A percentile compares a stretch with the other conserved stretches of the same genome.
phyloP scores from a whole-genome alignment of 2,888 invertebrate species.

The Asteroscopus sphinx region DNA sequence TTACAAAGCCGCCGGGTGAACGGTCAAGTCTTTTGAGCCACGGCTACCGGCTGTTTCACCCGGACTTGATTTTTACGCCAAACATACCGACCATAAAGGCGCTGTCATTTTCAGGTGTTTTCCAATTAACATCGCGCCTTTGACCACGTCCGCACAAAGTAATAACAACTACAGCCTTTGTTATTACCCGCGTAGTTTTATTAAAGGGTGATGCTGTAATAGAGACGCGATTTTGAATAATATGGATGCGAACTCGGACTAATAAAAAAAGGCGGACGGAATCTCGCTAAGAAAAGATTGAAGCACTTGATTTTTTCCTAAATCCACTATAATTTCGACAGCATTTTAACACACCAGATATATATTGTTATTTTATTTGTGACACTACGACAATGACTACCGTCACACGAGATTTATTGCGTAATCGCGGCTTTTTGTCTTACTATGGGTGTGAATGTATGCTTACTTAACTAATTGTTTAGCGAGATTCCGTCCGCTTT shows the following conservation, averaged over 20 bases:
- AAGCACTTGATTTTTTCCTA: no score
- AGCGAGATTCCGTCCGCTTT: no score
- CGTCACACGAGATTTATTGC: no score
- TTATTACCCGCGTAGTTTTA: conserved; percentile 80
- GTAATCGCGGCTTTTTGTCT: no score
- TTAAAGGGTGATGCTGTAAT: conserved; percentile 76
- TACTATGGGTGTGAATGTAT: no score
- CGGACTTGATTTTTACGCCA: conserved; percentile 87
- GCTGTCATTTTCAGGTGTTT: conserved; percentile 89
- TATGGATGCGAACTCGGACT: conserved; percentile 40
- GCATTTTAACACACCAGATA: no score
- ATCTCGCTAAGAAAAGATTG: no score
- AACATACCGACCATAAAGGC: conserved; percentile 84
- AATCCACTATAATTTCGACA: no score
- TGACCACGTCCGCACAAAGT: conserved; percentile 83
- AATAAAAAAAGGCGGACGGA: no score
- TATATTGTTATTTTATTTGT: no score
- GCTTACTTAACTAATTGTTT: no score
- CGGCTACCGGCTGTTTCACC: conserved; percentile 65
- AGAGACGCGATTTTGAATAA: conserved; percentile 66
- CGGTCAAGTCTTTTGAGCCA: conserved; percentile 86
- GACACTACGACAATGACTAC: no score
- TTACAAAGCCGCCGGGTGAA: conserved; percentile 86
- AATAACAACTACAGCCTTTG: conserved; percentile 77
- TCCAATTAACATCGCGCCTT: conserved; percentile 88